Percentiles rank a stretch among this genome's conserved stretches.
phyloP scores from a whole-genome alignment of 2,888 invertebrate species.

The Zaprionus lineosus region DNA sequence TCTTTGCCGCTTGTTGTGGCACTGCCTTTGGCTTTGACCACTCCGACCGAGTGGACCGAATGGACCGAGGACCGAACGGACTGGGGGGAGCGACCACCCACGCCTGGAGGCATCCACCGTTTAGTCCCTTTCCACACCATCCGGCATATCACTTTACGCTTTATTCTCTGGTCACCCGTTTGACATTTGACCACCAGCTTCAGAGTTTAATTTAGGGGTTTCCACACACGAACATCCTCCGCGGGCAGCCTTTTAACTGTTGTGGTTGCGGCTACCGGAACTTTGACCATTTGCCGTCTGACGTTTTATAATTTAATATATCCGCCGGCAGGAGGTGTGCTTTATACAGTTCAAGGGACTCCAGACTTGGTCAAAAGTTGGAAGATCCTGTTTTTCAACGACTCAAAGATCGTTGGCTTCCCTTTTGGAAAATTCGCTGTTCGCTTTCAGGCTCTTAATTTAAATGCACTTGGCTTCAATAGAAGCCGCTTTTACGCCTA shows the following conservation, averaged over 20 bases:
- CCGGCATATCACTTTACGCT: conserved; percentile 25
- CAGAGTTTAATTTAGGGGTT: conserved; percentile 63
- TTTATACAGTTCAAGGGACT: no score
- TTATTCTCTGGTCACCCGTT: conserved; percentile 32
- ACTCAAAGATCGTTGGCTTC: no score
- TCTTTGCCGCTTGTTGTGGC: conserved; percentile 59
- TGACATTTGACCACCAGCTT: conserved; percentile 39
- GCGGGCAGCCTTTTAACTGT: conserved; percentile 41
- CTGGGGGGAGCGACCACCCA: no score
- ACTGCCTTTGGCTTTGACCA: conserved; percentile 50
- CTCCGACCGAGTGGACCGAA: no score
- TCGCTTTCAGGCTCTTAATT: no score
- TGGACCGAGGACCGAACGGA: no score
- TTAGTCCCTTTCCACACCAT: not conserved
- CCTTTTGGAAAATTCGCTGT: no score
- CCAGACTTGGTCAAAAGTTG: no score
- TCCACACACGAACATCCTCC: conserved; percentile 50
- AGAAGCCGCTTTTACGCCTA: not conserved
- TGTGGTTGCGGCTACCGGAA: conserved; percentile 8
- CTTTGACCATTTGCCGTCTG: no score
- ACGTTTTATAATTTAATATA: no score
- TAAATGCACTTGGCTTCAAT: not conserved
- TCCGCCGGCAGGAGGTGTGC: no score
- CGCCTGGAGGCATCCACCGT: conserved; percentile 7
- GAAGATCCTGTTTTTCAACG: no score